These are phyloP conservation scores for Coracias cyanogaster DNA, from an alignment of 2,797 vertebrate genomes.

Conservation along the genomic window DNA sequence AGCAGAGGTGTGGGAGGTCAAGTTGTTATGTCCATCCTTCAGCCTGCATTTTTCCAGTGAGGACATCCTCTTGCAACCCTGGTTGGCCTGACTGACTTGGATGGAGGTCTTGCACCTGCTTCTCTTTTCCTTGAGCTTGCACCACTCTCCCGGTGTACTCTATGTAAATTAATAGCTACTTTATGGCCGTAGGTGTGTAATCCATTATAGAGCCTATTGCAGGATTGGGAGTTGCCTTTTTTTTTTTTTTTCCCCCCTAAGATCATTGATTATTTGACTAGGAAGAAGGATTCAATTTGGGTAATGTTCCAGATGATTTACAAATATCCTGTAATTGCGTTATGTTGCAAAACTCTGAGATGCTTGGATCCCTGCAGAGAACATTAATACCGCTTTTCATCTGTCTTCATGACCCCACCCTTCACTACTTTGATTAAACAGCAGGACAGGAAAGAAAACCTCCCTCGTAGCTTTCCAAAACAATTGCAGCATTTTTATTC, in stretches of 20 bases:
- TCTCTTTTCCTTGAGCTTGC: neutral
- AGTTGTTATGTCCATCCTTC: neutral
- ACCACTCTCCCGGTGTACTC: neutral
- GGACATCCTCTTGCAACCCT: neutral
- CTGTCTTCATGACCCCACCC: neutral
- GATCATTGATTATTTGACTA: neutral
- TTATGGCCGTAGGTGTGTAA: neutral
- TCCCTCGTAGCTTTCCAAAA: slow-evolving; percentile 3
- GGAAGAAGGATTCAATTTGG: neutral
- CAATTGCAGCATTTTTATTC: slow-evolving; percentile 9
- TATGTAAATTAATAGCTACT: neutral
- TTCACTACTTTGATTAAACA: slow-evolving; percentile 16
- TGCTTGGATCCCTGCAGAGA: neutral
- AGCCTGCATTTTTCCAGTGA: neutral
- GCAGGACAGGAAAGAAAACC: neutral
- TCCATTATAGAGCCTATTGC: neutral
- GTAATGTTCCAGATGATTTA: neutral
- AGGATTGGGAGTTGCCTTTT: neutral
- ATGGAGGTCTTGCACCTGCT: neutral
- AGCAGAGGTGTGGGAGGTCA: neutral
- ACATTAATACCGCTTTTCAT: neutral
- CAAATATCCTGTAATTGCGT: neutral
- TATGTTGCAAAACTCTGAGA: neutral
- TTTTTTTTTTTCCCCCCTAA: no score
- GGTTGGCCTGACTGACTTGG: neutral